Conservation (phyloP, 2,888 invertebrate species). For the Brachycybe producta region DNA sequence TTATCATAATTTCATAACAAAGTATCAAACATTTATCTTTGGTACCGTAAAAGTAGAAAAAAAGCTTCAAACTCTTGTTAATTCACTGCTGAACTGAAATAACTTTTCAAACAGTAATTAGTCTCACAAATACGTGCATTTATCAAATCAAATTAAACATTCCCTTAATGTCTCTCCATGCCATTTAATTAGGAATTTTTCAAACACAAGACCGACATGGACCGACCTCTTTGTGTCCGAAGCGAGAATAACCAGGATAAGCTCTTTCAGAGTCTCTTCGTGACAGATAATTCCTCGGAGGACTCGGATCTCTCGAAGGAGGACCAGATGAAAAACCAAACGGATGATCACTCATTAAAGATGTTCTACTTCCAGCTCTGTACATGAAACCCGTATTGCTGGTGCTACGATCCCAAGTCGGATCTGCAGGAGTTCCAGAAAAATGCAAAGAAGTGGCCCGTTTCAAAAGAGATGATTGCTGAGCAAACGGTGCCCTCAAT, state of each 20-base stretch:
- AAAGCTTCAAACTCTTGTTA: too few relatives aligned
- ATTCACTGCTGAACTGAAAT: too few relatives aligned
- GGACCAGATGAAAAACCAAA: constrained; percentile 26
- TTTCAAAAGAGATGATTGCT: background rate
- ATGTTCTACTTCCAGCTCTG: background rate
- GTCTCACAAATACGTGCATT: background rate
- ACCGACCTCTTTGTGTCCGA: background rate
- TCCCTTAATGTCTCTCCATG: too few relatives aligned
- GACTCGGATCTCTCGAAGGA: constrained; percentile 40
- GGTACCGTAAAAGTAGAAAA: too few relatives aligned
- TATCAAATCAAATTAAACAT: background rate
- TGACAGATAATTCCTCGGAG: constrained; percentile 27
- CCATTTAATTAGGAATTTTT: background rate
- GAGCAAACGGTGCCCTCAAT: background rate
- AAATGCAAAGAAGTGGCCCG: constrained; percentile 10
- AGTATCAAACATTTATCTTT: too few relatives aligned
- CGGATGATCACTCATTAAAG: constrained; percentile 1
- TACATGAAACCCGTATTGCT: background rate
- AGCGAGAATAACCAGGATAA: background rate
- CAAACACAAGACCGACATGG: too few relatives aligned
- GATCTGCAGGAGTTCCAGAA: background rate
- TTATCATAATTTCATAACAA: too few relatives aligned
- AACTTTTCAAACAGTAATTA: background rate
- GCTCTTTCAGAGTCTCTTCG: background rate
- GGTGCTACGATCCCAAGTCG: too few relatives aligned